Conservation (phyloP, 2,797 vertebrate species). For the Cercopithecus mitis region DNA sequence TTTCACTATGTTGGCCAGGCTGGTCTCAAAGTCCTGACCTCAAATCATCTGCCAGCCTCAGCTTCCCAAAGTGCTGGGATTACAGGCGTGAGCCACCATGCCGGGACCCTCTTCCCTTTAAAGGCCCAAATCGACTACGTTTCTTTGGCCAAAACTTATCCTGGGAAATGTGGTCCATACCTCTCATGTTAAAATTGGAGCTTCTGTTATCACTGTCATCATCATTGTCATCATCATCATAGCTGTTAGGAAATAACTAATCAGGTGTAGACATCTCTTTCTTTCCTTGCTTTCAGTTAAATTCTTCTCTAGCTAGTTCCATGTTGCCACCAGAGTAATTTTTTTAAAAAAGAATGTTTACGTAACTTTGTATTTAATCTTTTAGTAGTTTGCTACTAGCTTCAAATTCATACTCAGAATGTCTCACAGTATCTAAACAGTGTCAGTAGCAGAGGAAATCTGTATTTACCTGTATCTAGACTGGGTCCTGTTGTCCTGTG, state of each 20-base stretch:
- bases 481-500: not conserved
- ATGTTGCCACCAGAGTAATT: not conserved
- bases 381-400: not conserved
- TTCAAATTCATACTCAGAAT: not conserved
- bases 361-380: not conserved
- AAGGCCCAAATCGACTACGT: not conserved
- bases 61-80: not conserved
- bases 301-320: not conserved
- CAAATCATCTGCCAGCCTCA: not conserved
- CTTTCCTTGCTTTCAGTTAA: not conserved
- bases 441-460: not conserved
- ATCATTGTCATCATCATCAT: not conserved
- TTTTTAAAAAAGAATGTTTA: not conserved
- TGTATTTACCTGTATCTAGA: not conserved
- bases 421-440: not conserved
- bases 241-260: not conserved
- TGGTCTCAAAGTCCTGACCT: not conserved
- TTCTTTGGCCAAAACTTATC: not conserved
- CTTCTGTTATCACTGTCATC: not conserved
- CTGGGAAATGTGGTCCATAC: not conserved
- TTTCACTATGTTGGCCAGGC: not conserved
- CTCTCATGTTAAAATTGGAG: not conserved
- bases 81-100: not conserved
- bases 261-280: not conserved
- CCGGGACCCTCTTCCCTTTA: not conserved